These are phyloP conservation scores for Platycheirus rosarum DNA, from an alignment of 2,888 invertebrate genomes.

Conservation along the genomic window DNA sequence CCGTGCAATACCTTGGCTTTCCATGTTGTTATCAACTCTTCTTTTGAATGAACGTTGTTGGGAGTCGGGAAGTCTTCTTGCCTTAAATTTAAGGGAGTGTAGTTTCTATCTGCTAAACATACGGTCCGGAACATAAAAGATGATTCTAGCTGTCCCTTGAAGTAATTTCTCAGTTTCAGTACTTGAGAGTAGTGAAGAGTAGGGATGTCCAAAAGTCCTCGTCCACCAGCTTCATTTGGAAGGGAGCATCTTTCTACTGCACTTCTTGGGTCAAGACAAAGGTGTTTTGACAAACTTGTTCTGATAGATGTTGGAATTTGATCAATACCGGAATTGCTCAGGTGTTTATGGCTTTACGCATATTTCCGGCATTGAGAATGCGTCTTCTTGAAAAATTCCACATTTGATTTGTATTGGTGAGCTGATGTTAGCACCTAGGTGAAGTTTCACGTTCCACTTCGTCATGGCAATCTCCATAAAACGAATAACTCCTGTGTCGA, in stretches of 20 bases:
- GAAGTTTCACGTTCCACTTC: not conserved
- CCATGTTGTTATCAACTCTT: not conserved
- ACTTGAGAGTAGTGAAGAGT: constrained; percentile 6
- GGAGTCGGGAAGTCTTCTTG: not conserved
- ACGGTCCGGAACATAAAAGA: too few relatives aligned
- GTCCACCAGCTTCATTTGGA: not conserved
- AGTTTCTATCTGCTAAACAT: constrained; percentile 1
- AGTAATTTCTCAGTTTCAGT: not conserved
- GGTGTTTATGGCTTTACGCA: too few relatives aligned
- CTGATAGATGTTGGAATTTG: too few relatives aligned
- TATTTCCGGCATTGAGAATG: not conserved
- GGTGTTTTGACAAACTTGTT: too few relatives aligned
- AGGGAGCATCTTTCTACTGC: not conserved
- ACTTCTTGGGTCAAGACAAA: not conserved
- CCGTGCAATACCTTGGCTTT: not conserved
- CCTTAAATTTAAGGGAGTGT: not conserved
- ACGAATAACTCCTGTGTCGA: not conserved
- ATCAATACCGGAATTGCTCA: too few relatives aligned
- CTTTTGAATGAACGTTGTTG: not conserved
- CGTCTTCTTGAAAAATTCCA: constrained; percentile 4
- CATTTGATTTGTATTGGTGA: not conserved
- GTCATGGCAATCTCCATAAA: not conserved
- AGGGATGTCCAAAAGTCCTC: not conserved
- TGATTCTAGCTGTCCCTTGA: too few relatives aligned
- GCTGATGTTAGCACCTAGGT: not conserved